Evolutionary conservation across 1,140 invertebrate genomes (phyloP).

Genomic region (Thaumetopoea pityocampa): DNA sequence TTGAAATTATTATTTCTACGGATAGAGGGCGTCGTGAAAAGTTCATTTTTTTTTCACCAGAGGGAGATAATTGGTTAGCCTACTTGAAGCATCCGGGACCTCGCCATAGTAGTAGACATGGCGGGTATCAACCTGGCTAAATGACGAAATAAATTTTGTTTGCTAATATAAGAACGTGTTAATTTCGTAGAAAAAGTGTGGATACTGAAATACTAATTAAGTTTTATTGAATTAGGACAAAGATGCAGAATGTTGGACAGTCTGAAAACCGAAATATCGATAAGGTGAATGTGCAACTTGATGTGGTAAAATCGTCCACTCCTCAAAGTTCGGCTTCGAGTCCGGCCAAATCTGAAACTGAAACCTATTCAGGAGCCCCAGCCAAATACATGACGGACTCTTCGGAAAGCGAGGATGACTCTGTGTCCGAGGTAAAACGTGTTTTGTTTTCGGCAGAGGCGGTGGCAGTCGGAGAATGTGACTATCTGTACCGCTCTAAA

Average conservation of each 20-base stretch:
- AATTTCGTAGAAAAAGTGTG: slow-evolving; percentile 75
- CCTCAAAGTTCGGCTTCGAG: slow-evolving; percentile 75
- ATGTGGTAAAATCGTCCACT: slow-evolving; percentile 77
- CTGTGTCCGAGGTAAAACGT: slow-evolving; percentile 90
- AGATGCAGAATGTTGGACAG: slow-evolving; percentile 93
- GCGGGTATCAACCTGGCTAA: slow-evolving; percentile 83
- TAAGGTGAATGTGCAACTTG: slow-evolving; percentile 79
- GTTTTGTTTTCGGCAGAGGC: slow-evolving; percentile 74
- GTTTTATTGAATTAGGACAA: slow-evolving; percentile 82
- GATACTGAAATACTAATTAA: slow-evolving; percentile 73
- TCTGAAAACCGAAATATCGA: slow-evolving; percentile 87
- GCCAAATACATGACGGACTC: slow-evolving; percentile 91
- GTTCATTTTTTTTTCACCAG: slow-evolving; percentile 58
- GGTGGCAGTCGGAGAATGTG: slow-evolving; percentile 72
- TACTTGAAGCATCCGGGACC: slow-evolving; percentile 77
- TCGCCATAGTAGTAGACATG: slow-evolving; percentile 81
- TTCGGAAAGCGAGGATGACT: slow-evolving; percentile 94
- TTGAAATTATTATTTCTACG: slow-evolving; percentile 42
- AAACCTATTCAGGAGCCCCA: slow-evolving; percentile 84
- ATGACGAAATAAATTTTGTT: slow-evolving; percentile 79
- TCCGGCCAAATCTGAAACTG: slow-evolving; percentile 86
- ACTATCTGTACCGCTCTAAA: slow-evolving; percentile 73
- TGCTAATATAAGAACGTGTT: slow-evolving; percentile 74
- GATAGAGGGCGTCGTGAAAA: slow-evolving; percentile 59
- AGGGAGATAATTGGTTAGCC: slow-evolving; percentile 73